phyloP scores from a whole-genome alignment of 1,140 invertebrate genomes.

The Chlorops oryzae region DNA sequence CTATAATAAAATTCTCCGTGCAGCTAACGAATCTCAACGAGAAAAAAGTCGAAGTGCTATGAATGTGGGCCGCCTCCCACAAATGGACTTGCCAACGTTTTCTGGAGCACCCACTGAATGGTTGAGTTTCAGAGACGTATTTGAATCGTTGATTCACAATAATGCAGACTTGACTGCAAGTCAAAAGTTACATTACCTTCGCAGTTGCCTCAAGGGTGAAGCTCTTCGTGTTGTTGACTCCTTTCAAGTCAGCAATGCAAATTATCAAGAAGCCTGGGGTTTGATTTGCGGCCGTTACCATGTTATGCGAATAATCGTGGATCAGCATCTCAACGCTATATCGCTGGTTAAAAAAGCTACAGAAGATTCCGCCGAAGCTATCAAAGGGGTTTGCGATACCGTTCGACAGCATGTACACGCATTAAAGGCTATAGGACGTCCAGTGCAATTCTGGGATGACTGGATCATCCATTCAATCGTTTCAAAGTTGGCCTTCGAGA shows the following conservation, averaged over 20 bases:
- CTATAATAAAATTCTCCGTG: neutral
- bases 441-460: constrained; percentile 6
- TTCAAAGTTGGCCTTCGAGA: neutral
- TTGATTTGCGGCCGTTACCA: neutral
- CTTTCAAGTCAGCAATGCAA: neutral
- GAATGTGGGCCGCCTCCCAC: neutral
- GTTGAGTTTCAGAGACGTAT: neutral
- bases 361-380: neutral
- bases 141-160: constrained; percentile 2
- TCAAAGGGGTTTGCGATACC: constrained; percentile 1
- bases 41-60: neutral
- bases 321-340: neutral
- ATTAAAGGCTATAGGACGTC: neutral
- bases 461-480: too few relatives aligned
- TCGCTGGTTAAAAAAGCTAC: neutral
- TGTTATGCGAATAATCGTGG: constrained; percentile 3
- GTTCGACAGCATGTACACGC: neutral
- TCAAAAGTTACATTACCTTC: constrained; percentile 5
- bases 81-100: constrained; percentile 4
- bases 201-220: constrained; percentile 5
- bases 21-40: too few relatives aligned
- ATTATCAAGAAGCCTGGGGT: neutral
- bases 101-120: neutral
- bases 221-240: neutral
- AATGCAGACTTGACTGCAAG: neutral